Base-by-base conservation (phyloP, 2,113 vertebrate genomes). In the Onychostoma macrolepis region DNA sequence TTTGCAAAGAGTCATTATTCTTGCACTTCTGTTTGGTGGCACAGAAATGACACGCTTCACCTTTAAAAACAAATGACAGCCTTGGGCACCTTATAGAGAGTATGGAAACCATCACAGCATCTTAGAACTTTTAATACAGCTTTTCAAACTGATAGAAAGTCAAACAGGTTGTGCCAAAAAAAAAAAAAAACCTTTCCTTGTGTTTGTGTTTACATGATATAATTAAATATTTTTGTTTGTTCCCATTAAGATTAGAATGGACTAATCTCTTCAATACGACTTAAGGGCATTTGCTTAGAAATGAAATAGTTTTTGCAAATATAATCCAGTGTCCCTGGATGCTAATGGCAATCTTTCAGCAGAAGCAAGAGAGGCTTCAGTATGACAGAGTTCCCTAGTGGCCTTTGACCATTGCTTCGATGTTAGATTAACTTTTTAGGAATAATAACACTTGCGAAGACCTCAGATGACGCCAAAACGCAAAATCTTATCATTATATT, bases 301-400 rank as follows among this genome's bases (percentile, higher is more conserved):
- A 41, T 81, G 1, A 65, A 65, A 65, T 43, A 4, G 2, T 50
- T 78, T 43, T 65, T 61, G 13, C 24, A 81, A 38, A 24, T 69
- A 33, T 50, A 71, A 83, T 83, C 80, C 43, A 15, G 63, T 36
- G 80, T 83, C 80, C 43, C 80, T 50, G 10, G 30, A 83, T 19
- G 26, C 26, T 45, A 19, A 71, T 50, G 80, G 41, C 63, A 71
- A 83, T 83, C 80, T 50, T 67, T 81, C 6, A 50, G 28, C 63
- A 21, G 50, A 36, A 79, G 21, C 11, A 10, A 79, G 30, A 13
- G 48, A 36, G 3, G 77, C 10, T 26, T 79, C 26, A 65, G 24
- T 12, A 24, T 24, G 71, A 61, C 3, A 21, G 10, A 0, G 24
- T 50, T 13, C 28, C 4, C 28, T 38, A 41, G 58, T 4, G 36